Base-by-base conservation (phyloP, 2,113 vertebrate genomes). In the Protomyctophum bolini region DNA sequence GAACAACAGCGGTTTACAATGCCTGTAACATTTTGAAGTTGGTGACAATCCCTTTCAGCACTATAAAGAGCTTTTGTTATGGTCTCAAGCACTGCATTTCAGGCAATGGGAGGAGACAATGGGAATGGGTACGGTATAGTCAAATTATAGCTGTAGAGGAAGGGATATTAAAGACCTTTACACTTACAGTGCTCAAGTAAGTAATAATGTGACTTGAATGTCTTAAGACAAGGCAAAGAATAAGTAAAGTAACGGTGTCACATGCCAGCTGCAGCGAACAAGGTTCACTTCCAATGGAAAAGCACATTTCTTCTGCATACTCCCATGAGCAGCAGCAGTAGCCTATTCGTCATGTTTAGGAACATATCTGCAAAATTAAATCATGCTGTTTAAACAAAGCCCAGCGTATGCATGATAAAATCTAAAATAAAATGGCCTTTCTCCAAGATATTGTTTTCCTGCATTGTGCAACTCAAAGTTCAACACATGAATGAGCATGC, bases 11-110 rank as follows among this genome's bases (percentile, higher is more conserved):
- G 77, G 72, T 72, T 87, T 87, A 80, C 73, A 72, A 73, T 14
- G 58, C 63, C 57, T 71, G 71, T 76, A 83, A 87, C 61, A 82
- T 77, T 84, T 89, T 59, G 68, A 78, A 75, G 75, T 58, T 5
- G 80, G 68, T 83, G 79, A 89, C 77, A 87, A 82, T 41, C 68
- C 50, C 72, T 80, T 88, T 86, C 74, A 88, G 12, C 29, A 10
- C 60, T 55, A 76, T 80, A 73, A 88, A 81, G 76, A 67, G 73
- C 84, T 75, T 77, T 83, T 92, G 87, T 86, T 58, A 46, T 41
- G 4, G 61, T 48, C 67, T 69, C 45, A 33, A 69, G 64, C 49
- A 58, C 71, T 0, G 56, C 12, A 70, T 58, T 66, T 66, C 63
- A 63, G 57, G 60, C 62, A 50, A n/a, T 45, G 68, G 57, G n/a